Conservation (phyloP, 2,888 invertebrate species). For the Lasioglossum morio region DNA sequence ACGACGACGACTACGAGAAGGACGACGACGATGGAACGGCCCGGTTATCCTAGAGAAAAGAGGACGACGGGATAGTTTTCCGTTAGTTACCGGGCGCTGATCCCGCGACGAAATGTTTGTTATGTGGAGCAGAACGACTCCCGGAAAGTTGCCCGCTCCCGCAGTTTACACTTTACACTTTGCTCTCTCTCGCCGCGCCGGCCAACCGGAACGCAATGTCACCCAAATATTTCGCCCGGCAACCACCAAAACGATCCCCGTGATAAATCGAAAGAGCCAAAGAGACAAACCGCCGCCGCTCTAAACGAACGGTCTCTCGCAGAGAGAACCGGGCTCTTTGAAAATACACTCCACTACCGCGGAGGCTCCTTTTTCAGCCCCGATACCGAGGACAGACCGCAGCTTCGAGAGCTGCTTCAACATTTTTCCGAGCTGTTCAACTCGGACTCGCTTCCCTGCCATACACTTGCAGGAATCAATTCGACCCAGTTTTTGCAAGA, state of each 20-base stretch:
- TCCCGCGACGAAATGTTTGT: slow-evolving; percentile 71
- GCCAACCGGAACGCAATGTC: slow-evolving; percentile 43
- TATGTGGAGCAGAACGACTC: slow-evolving; percentile 69
- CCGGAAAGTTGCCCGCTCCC: slow-evolving; percentile 63
- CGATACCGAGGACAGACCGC: background rate
- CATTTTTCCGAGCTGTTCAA: slow-evolving; percentile 15
- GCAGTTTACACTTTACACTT: slow-evolving; percentile 63
- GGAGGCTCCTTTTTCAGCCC: background rate
- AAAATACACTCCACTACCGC: background rate
- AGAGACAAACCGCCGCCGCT: background rate
- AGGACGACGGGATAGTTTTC: slow-evolving; percentile 64
- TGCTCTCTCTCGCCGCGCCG: slow-evolving; percentile 11
- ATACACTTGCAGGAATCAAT: background rate
- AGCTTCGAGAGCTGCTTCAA: slow-evolving; percentile 11
- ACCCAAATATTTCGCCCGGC: slow-evolving; percentile 29
- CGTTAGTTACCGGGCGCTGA: slow-evolving; percentile 66
- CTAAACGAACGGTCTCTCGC: background rate
- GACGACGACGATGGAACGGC: slow-evolving; percentile 22
- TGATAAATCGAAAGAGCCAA: background rate
- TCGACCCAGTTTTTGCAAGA: slow-evolving; percentile 1
- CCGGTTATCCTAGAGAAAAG: slow-evolving; percentile 51
- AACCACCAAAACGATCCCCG: background rate
- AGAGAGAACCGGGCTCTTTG: background rate
- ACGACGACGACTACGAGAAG: background rate
- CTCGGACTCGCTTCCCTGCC: background rate